Conservation (phyloP, 2,113 vertebrate genomes). For the Labeo rohita region DNA sequence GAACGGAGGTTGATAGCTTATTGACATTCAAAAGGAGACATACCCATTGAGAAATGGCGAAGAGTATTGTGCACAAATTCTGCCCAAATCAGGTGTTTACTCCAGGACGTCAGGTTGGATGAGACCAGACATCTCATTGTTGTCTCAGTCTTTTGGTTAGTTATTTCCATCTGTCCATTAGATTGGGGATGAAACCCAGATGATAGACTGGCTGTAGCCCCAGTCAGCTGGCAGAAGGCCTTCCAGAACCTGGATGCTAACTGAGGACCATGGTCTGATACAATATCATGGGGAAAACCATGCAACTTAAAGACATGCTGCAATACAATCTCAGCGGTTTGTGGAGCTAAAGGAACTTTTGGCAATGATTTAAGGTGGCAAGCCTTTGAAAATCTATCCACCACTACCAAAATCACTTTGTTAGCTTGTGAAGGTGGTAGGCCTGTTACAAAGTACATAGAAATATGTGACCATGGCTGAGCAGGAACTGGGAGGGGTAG, state of each 20-base stretch:
- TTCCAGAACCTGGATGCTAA: too few relatives aligned
- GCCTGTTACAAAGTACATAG: neutral
- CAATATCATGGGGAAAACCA: too few relatives aligned
- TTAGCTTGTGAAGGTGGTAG: too few relatives aligned
- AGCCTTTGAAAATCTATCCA: neutral
- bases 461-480: neutral
- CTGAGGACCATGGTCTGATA: too few relatives aligned
- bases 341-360: neutral
- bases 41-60: neutral
- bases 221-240: neutral
- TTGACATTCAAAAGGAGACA: neutral
- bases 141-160: neutral
- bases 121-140: neutral
- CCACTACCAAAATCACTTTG: neutral
- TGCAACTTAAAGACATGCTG: too few relatives aligned
- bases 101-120: neutral
- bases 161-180: neutral
- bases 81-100: neutral
- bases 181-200: neutral
- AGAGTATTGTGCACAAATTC: neutral
- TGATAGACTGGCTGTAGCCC: neutral
- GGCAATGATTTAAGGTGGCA: neutral
- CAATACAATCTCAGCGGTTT: too few relatives aligned
- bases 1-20: neutral
- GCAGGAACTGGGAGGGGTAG: neutral